Conservation (phyloP, 92 coral and sea anemone genomes). For the Pocillopora grandis region DNA sequence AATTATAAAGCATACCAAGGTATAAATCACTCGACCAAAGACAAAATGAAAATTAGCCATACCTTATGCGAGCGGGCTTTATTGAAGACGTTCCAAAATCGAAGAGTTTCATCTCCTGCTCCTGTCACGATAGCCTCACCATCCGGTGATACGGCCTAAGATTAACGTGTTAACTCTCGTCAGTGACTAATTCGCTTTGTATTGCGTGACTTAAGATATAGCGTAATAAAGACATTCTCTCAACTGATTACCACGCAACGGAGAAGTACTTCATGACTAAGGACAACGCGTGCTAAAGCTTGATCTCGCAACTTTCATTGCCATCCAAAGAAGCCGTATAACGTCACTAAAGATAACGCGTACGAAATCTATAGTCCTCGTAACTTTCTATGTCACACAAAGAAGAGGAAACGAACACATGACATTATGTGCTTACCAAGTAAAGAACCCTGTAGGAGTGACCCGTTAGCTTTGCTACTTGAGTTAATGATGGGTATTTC, state of each 20-base stretch:
- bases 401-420: neutral
- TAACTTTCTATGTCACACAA: no score
- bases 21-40: neutral
- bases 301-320: no score
- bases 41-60: neutral
- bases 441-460: slow-evolving; percentile 95
- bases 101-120: slow-evolving; percentile 97
- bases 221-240: neutral
- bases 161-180: neutral
- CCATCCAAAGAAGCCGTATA: no score
- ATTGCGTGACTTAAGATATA: neutral
- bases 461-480: slow-evolving; percentile 97
- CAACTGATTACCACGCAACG: neutral
- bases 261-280: neutral
- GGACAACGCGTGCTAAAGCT: no score
- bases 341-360: neutral
- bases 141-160: slow-evolving; percentile 97
- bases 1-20: no score
- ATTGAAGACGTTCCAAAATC: slow-evolving; percentile 99
- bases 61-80: slow-evolving; percentile 99
- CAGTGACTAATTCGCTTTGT: neutral
- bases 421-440: slow-evolving; percentile 65
- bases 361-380: no score
- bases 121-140: slow-evolving; percentile 99
- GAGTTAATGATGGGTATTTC: slow-evolving; percentile 97